phyloP scores from a whole-genome alignment of 2,888 invertebrate genomes.

The Tetragnatha montana region DNA sequence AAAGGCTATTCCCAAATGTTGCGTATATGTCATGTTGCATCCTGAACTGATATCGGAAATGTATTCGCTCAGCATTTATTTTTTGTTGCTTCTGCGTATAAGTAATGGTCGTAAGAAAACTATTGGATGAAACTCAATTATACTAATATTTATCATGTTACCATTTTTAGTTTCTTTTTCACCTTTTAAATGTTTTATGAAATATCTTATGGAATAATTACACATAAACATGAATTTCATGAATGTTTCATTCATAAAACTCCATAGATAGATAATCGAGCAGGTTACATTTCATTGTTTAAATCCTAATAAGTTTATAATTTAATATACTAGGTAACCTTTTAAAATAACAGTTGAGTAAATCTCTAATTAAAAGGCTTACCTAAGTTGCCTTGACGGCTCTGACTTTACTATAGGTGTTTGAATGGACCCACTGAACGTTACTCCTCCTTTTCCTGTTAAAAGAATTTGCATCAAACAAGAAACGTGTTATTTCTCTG shows the following conservation, averaged over 20 bases:
- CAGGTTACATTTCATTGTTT: not conserved
- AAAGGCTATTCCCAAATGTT: not conserved
- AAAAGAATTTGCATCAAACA: not conserved
- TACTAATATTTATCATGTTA: too few relatives aligned
- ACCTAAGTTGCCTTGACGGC: conserved; percentile 90
- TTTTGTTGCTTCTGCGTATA: too few relatives aligned
- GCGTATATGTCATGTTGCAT: not conserved
- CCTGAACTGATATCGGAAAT: not conserved
- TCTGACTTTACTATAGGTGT: conserved; percentile 88
- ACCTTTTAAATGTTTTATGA: not conserved
- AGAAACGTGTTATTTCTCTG: too few relatives aligned
- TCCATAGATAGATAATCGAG: not conserved
- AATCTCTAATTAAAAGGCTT: conserved; percentile 68
- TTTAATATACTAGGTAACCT: not conserved
- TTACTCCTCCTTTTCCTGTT: conserved; percentile 86
- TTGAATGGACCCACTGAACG: conserved; percentile 88
- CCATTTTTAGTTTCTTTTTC: too few relatives aligned
- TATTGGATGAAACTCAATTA: too few relatives aligned
- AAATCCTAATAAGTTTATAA: too few relatives aligned
- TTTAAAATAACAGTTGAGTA: not conserved
- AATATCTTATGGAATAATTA: too few relatives aligned
- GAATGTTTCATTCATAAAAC: too few relatives aligned
- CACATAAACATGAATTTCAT: too few relatives aligned
- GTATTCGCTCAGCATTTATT: too few relatives aligned
- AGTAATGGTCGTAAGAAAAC: too few relatives aligned